These are phyloP conservation scores for Steinernema carpocapsae DNA, from an alignment of 2,888 invertebrate genomes.

Conservation along the genomic window DNA sequence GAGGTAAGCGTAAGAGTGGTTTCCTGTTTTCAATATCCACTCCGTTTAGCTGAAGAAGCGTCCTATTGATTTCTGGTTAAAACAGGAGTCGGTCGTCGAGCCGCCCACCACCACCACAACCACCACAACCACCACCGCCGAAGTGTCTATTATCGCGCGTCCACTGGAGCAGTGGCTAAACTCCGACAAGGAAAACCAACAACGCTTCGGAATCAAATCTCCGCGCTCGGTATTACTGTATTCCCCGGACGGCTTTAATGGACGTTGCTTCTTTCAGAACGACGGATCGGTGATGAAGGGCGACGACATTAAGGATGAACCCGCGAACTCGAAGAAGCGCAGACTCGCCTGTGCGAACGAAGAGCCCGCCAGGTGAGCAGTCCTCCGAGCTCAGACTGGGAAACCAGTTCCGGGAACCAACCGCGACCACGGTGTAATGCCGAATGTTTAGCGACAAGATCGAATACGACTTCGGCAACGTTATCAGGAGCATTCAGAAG, in stretches of 20 bases:
- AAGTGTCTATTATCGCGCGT: background rate
- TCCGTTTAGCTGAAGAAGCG: conserved; percentile 26
- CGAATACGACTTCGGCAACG: conserved; percentile 34
- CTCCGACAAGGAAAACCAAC: conserved; percentile 28
- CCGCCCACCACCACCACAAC: conserved; percentile 11
- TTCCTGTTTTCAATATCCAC: background rate
- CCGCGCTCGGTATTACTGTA: conserved; percentile 4
- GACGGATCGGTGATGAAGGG: conserved; percentile 1
- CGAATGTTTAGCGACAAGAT: conserved; percentile 2
- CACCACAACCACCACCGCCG: background rate
- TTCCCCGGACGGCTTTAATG: background rate
- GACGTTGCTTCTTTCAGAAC: background rate
- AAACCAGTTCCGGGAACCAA: background rate
- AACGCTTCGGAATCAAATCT: conserved; percentile 19
- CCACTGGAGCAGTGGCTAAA: conserved; percentile 10
- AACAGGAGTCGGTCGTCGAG: conserved; percentile 26
- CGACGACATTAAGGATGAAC: conserved; percentile 25
- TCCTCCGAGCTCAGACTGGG: background rate
- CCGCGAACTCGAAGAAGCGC: conserved; percentile 30
- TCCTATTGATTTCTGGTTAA: conserved; percentile 33
- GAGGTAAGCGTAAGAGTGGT: conserved; percentile 28
- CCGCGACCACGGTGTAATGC: background rate
- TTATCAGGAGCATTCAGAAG: conserved; percentile 29
- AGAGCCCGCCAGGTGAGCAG: conserved; percentile 4
- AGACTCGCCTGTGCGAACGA: conserved; percentile 19